Conservation (phyloP, 2,888 invertebrate species). For the Nysson spinosus region DNA sequence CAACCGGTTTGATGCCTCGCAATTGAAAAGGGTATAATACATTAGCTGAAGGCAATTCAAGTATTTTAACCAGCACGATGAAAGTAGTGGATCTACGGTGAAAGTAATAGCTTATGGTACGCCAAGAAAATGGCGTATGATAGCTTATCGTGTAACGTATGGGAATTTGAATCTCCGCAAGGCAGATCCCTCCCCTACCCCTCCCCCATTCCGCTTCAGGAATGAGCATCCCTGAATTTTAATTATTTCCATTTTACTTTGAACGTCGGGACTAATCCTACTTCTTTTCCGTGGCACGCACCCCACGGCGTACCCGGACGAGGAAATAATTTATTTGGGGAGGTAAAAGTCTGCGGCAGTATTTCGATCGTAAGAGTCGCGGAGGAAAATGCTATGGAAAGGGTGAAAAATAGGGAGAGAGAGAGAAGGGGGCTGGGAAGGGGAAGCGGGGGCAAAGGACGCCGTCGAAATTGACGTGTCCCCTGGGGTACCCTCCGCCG, state of each 20-base stretch:
- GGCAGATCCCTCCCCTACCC: no score
- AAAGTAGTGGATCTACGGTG: no score
- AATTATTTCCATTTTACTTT: conserved; percentile 30
- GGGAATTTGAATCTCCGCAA: conserved; percentile 4
- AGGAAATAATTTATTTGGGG: conserved; percentile 29
- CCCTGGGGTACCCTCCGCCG: conserved; percentile 38
- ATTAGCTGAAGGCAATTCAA: no score
- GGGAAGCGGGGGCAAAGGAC: background rate
- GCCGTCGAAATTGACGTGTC: conserved; percentile 51
- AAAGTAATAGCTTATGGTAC: no score
- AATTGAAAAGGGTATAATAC: no score
- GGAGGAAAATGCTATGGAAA: conserved; percentile 2
- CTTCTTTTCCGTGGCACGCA: conserved; percentile 7
- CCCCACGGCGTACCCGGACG: background rate
- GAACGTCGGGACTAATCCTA: conserved; percentile 12
- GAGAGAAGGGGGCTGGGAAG: background rate
- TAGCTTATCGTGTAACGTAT: no score
- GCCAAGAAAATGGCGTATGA: no score
- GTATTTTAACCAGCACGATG: no score
- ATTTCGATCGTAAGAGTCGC: conserved; percentile 15
- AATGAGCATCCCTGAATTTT: conserved; percentile 16
- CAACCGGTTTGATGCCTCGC: no score
- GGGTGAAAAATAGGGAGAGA: conserved; percentile 7
- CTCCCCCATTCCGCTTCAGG: background rate
- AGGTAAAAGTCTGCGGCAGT: conserved; percentile 5